Evolutionary conservation across 2,797 vertebrate genomes (phyloP).

Genomic region (Tympanoctomys barrerae): DNA sequence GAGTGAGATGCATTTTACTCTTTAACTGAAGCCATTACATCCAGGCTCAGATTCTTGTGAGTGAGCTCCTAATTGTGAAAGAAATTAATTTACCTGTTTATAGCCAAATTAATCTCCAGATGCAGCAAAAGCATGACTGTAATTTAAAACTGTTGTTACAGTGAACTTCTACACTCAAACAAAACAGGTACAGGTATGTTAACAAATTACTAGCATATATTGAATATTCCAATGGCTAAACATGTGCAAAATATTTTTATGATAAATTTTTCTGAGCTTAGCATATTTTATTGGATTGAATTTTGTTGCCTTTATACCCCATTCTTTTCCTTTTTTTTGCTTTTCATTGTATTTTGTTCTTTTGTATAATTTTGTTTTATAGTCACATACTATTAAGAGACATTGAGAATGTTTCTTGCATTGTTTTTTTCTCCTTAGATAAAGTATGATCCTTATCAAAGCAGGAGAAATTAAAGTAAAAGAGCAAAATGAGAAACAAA

Average conservation of each 20-base stretch:
- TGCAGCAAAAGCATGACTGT: too few species aligned
- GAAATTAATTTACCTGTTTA: too few species aligned
- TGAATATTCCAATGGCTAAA: not conserved
- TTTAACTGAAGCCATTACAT: not conserved
- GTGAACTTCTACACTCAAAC: too few species aligned
- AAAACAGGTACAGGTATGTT: too few species aligned
- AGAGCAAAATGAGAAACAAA: too few species aligned
- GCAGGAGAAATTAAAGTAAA: too few species aligned
- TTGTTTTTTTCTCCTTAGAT: constrained; percentile 18
- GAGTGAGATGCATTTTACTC: not conserved
- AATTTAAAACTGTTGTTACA: too few species aligned
- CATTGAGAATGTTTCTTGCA: not conserved
- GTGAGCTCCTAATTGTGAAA: not conserved
- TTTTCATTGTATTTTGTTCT: too few species aligned
- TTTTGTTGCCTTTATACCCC: not conserved
- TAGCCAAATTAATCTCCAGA: too few species aligned
- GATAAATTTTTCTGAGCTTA: not conserved
- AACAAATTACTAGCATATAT: not conserved
- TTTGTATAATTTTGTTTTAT: not conserved
- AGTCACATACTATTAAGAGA: too few species aligned
- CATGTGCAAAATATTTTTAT: not conserved
- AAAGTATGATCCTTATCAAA: not conserved
- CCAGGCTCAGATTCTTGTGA: not conserved
- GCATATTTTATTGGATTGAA: too few species aligned
- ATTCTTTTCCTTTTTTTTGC: not conserved